A percentile compares a stretch with the other conserved stretches of the same genome.
Evolutionary conservation across 2,888 invertebrate species (phyloP).

Genomic region (Meghimatium bilineatum): DNA sequence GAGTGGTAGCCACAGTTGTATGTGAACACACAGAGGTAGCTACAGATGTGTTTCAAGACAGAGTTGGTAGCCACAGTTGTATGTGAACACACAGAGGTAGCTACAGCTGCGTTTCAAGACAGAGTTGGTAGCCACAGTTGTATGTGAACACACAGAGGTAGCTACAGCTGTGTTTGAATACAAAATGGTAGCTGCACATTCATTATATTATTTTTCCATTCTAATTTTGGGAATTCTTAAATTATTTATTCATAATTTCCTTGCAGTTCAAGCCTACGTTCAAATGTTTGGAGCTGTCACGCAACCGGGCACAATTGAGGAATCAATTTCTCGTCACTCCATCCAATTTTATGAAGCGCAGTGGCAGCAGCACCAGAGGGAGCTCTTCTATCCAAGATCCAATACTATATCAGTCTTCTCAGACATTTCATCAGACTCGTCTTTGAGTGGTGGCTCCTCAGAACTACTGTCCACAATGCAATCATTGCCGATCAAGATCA

Average conservation of each 20-base stretch:
- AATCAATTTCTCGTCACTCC: constrained; percentile 91
- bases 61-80: no score
- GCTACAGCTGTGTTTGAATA: no score
- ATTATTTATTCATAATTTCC: constrained; percentile 23
- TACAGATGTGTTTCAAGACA: no score
- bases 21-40: no score
- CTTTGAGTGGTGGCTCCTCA: constrained; percentile 62
- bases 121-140: no score
- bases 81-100: no score
- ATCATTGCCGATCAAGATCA: constrained; percentile 64
- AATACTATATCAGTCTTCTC: constrained; percentile 75
- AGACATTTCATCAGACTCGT: constrained; percentile 65
- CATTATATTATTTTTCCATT: no score
- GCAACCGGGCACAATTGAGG: constrained; percentile 83
- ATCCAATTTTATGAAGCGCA: constrained; percentile 83
- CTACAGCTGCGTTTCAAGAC: no score
- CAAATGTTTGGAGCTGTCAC: constrained; percentile 92
- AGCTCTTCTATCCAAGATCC: constrained; percentile 74
- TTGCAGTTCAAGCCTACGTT: constrained; percentile 94
- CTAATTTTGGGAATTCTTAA: neutral
- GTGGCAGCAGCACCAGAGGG: constrained; percentile 79
- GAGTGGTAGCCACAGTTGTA: no score
- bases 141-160: no score
- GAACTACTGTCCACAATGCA: constrained; percentile 57
- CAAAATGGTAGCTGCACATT: no score